phyloP scores from a whole-genome alignment of 1,140 invertebrate genomes.

The Drosophila setifemur region DNA sequence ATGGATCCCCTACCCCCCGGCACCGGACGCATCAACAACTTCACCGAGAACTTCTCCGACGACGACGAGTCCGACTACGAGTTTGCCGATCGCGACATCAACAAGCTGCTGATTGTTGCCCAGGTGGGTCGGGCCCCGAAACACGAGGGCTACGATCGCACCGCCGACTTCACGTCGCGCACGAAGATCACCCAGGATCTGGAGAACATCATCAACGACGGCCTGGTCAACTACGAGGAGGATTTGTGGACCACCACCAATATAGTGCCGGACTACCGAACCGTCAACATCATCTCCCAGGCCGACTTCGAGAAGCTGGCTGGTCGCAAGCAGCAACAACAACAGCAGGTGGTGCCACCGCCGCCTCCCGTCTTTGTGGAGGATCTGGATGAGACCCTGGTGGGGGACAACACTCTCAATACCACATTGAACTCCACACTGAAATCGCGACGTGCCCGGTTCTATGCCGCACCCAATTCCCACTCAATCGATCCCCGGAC shows the following conservation, averaged over 20 bases:
- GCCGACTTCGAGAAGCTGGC: conserved; percentile 93
- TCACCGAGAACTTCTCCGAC: conserved; percentile 89
- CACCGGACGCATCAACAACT: conserved; percentile 90
- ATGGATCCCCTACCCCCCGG: conserved; percentile 87
- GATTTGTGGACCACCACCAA: conserved; percentile 88
- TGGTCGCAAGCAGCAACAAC: conserved; percentile 84
- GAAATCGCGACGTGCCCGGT: conserved; percentile 85
- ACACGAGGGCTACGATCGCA: conserved; percentile 95
- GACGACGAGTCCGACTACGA: conserved; percentile 92
- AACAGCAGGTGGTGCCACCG: conserved; percentile 89
- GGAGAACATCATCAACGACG: conserved; percentile 97
- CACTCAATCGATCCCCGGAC: conserved; percentile 86
- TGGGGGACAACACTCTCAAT: conserved; percentile 68
- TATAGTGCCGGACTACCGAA: conserved; percentile 87
- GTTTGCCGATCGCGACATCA: conserved; percentile 95
- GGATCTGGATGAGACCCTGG: conserved; percentile 47
- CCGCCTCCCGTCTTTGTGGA: conserved; percentile 85
- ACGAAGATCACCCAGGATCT: conserved; percentile 97
- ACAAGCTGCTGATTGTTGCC: conserved; percentile 97
- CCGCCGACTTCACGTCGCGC: conserved; percentile 91
- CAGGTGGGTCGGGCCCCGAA: conserved; percentile 89
- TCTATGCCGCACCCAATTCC: conserved; percentile 97
- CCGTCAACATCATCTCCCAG: conserved; percentile 94
- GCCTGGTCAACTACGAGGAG: conserved; percentile 96
- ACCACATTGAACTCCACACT: conserved; percentile 59